Evolutionary conservation across 2,888 invertebrate species (phyloP).

Genomic region (Rhagophthalmus giganteus): DNA sequence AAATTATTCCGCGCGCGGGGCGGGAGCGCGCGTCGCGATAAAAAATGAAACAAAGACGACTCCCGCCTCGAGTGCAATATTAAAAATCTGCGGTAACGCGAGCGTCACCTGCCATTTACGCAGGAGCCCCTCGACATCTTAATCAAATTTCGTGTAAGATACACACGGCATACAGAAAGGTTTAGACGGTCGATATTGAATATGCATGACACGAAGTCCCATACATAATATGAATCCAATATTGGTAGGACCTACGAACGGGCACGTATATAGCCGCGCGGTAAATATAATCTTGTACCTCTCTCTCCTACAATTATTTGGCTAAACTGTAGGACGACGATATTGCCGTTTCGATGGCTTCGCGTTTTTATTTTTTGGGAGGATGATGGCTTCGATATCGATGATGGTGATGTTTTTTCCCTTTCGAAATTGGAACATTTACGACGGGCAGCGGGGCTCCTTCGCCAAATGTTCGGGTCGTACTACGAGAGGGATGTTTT

Average conservation of each 20-base stretch:
- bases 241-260: constrained; percentile 22
- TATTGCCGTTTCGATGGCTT: neutral
- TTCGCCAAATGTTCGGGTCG: too few species aligned
- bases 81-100: constrained; percentile 17
- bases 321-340: neutral
- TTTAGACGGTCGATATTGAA: constrained; percentile 26
- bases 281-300: constrained; percentile 1
- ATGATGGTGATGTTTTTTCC: too few species aligned
- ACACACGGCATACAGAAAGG: constrained; percentile 29
- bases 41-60: constrained; percentile 7
- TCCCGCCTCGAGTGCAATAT: constrained; percentile 7
- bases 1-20: too few species aligned
- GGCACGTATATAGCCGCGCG: neutral
- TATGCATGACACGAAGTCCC: constrained; percentile 30
- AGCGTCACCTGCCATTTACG: constrained; percentile 26
- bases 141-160: constrained; percentile 30
- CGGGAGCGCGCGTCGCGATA: too few species aligned
- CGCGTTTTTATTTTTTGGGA: neutral
- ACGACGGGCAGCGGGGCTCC: too few species aligned
- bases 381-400: too few species aligned
- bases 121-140: constrained; percentile 28
- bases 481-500: too few species aligned
- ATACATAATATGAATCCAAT: constrained; percentile 29
- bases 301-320: neutral
- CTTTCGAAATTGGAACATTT: too few species aligned